Evolutionary conservation across 2,888 invertebrate species (phyloP).

Genomic region (Spisula solida): DNA sequence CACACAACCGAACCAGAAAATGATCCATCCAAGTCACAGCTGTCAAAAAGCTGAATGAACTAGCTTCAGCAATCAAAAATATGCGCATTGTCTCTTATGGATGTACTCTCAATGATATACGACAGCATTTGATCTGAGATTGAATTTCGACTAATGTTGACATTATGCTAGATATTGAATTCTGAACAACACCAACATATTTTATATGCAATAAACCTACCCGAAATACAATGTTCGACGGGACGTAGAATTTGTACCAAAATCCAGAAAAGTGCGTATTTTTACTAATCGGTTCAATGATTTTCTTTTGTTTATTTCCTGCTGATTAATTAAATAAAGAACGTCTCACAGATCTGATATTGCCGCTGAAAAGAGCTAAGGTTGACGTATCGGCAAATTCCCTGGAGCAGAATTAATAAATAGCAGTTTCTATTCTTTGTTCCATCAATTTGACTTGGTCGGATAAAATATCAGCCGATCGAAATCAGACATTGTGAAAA

Average conservation of each 20-base stretch:
- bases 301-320: neutral
- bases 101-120: too few relatives aligned
- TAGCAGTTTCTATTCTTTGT: conserved; percentile 4
- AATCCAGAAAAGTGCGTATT: neutral
- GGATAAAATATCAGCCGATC: neutral
- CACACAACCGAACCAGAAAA: too few relatives aligned
- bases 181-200: too few relatives aligned
- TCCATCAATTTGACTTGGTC: conserved; percentile 16
- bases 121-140: too few relatives aligned
- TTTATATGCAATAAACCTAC: neutral
- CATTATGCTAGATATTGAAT: too few relatives aligned
- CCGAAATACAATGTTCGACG: neutral
- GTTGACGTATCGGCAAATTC: conserved; percentile 7
- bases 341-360: neutral
- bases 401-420: conserved; percentile 19
- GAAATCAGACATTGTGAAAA: neutral
- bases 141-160: too few relatives aligned
- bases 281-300: neutral
- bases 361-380: neutral
- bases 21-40: too few relatives aligned
- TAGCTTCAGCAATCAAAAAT: too few relatives aligned
- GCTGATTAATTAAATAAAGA: conserved; percentile 14
- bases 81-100: too few relatives aligned
- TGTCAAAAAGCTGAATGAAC: too few relatives aligned
- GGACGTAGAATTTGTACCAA: neutral